Evolutionary conservation across 2,113 vertebrate species (phyloP).

Genomic region (Lipophrys pholis): DNA sequence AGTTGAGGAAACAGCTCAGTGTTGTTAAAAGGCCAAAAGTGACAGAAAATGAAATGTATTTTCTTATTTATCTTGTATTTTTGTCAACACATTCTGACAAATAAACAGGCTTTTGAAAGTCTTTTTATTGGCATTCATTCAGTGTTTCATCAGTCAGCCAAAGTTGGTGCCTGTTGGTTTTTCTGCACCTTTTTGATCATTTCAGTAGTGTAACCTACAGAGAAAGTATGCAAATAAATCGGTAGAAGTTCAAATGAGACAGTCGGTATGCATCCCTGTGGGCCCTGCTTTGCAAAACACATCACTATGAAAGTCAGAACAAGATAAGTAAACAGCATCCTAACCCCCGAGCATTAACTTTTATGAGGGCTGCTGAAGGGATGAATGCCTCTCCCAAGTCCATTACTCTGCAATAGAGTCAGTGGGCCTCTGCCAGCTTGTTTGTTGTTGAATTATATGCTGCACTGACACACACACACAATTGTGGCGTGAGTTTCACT

Average conservation of each 20-base stretch:
- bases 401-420: conserved; percentile 43
- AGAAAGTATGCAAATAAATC: background rate
- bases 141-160: background rate
- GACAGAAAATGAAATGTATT: background rate
- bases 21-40: background rate
- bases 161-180: conserved; percentile 2
- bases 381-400: conserved; percentile 26
- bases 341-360: conserved; percentile 36
- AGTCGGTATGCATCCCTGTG: background rate
- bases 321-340: conserved; percentile 30
- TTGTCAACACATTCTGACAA: background rate
- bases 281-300: conserved; percentile 30
- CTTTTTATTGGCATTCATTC: background rate
- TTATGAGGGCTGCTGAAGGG: conserved; percentile 40
- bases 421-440: conserved; percentile 12
- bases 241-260: conserved; percentile 4
- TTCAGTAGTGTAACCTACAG: background rate
- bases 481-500: conserved; percentile 19
- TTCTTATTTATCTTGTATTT: background rate
- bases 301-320: conserved; percentile 36
- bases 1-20: background rate
- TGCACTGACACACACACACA: background rate
- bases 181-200: background rate
- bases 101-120: background rate
- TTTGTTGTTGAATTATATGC: conserved; percentile 34